Base-by-base conservation (phyloP, 2,888 invertebrate species). In the Lithophane socia region DNA sequence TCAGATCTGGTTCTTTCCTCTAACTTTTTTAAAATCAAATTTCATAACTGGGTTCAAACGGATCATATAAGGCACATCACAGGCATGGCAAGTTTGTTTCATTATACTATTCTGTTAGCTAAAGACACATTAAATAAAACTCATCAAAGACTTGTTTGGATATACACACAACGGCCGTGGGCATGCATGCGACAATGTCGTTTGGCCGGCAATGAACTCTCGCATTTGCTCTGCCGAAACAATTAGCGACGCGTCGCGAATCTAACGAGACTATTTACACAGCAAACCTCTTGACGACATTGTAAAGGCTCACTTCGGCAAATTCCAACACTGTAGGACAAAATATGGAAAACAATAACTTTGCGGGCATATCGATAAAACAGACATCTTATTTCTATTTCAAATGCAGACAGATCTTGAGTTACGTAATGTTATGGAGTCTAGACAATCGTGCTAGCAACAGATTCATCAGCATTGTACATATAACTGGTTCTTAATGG, bases 151-250 rank as follows among this genome's bases (percentile, higher is more conserved):
- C 67, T 64, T 79, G 80, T 84, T 84, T 75, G 70, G 78, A 82
- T 76, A 80, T 81, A 87, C 74, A 86, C 76, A 84, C 81, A 87
- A 85, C 87, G 91, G 84, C 92, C 91, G 92, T 92, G 92, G 92
- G 91, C 89, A 69, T 18, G 89, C 83, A 89, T 88, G 91, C 90
- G 90, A 93, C 94, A 92, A 93, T 92, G 93, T 89, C 92, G 91
- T 88, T 91, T 93, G 94, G 82, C 95, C 95, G 96, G 92, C 96
- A 96, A 94, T 96, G 96, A 96, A 96, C 96, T 93, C 94, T 94
- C 92, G 92, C 95, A 95, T 95, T 94, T 94, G 93, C 93, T 94
- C 94, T 94, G 94, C 93, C 92, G 93, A 94, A 96, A 95, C 95
- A 95, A 96, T 96, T 96, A 96, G 94, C 94, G 89, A 88, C 90